Evolutionary conservation across 2,113 vertebrate species (phyloP).

Genomic region (Theropithecus gelada): DNA sequence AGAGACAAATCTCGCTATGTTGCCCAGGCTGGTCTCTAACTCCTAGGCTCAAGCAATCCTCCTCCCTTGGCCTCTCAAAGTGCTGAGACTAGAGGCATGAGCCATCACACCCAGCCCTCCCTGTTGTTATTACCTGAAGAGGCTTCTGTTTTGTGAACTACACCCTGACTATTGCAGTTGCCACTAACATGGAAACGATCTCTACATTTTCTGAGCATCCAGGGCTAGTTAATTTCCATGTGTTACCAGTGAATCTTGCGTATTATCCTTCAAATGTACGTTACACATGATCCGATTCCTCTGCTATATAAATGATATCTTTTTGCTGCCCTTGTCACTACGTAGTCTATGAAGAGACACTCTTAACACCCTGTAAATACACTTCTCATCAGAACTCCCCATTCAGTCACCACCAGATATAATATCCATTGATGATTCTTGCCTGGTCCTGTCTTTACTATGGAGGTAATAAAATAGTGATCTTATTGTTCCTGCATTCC

Average conservation of each 20-base stretch:
- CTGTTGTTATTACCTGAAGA: neutral
- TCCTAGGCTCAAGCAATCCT: no score
- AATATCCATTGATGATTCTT: neutral
- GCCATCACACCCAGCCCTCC: no score
- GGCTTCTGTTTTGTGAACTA: neutral
- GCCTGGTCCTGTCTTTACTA: neutral
- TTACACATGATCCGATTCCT: neutral
- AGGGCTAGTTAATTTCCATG: neutral
- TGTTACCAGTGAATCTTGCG: neutral
- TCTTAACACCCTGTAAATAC: neutral
- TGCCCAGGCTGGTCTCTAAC: no score
- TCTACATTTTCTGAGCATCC: neutral
- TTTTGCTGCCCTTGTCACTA: neutral
- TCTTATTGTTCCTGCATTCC: neutral
- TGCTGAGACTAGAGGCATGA: no score
- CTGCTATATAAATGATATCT: neutral
- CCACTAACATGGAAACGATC: neutral
- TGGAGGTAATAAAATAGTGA: neutral
- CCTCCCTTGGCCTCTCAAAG: no score
- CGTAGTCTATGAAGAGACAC: neutral
- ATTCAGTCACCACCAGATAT: neutral
- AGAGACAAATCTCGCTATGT: no score
- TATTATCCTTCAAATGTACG: no score
- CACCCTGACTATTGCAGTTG: neutral
- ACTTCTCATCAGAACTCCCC: neutral